Evolutionary conservation across 2,888 invertebrate genomes (phyloP).

Genomic region (Bombylius discolor): DNA sequence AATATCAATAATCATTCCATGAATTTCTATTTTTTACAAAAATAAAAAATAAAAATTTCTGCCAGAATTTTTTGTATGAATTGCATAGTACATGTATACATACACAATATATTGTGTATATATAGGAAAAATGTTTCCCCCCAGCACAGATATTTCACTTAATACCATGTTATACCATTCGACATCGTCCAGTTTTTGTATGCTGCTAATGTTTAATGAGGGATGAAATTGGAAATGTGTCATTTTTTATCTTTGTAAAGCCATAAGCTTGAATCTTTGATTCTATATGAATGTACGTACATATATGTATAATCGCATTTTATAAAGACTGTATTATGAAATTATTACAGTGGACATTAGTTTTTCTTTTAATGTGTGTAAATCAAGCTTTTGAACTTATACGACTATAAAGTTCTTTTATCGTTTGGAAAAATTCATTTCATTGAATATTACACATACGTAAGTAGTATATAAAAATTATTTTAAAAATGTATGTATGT

Average conservation of each 20-base stretch:
- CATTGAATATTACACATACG: too few relatives aligned
- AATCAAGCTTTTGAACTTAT: too few relatives aligned
- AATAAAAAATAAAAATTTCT: background rate
- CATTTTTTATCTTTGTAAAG: background rate
- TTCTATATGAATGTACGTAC: background rate
- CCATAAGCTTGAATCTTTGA: background rate
- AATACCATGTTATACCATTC: background rate
- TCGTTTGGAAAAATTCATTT: too few relatives aligned
- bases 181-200: background rate
- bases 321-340: too few relatives aligned
- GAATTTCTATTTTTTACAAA: background rate
- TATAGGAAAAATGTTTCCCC: too few relatives aligned
- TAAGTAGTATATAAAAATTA: too few relatives aligned
- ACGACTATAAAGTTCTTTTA: too few relatives aligned
- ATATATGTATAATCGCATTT: too few relatives aligned
- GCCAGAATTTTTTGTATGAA: background rate
- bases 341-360: too few relatives aligned
- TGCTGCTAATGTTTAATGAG: constrained; percentile 3
- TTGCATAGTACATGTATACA: background rate
- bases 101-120: too few relatives aligned
- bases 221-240: constrained; percentile 10
- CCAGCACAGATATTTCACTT: background rate
- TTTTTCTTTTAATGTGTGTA: too few relatives aligned
- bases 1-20: background rate
- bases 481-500: too few relatives aligned